Conservation (phyloP, 2,888 invertebrate genomes). For the Capitulum mitella region DNA sequence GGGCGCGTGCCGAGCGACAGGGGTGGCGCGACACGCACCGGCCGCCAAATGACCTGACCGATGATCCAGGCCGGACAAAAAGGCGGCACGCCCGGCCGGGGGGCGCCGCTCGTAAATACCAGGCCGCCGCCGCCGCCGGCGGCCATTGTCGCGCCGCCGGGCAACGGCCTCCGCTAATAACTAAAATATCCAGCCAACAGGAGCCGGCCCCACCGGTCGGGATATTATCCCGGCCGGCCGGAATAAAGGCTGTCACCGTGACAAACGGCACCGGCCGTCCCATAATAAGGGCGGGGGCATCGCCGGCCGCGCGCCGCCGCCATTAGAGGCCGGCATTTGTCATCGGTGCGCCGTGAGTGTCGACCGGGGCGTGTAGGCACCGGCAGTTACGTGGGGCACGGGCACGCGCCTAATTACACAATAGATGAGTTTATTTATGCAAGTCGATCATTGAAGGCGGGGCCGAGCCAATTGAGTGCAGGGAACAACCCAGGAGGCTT, state of each 20-base stretch:
- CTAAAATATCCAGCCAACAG: background rate
- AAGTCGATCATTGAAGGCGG: background rate
- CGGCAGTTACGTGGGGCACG: background rate
- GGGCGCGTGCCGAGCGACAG: too few relatives aligned
- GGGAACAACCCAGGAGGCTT: too few relatives aligned
- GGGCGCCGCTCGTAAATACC: background rate
- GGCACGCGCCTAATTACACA: background rate
- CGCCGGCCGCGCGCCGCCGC: background rate
- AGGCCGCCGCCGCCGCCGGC: background rate
- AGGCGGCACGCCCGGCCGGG: background rate
- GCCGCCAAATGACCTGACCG: background rate
- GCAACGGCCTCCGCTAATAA: background rate
- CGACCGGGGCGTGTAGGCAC: background rate
- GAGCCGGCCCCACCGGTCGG: background rate
- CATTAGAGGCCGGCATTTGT: conserved; percentile 4
- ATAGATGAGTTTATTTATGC: background rate
- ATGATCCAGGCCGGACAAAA: background rate
- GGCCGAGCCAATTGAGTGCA: background rate
- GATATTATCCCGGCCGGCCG: background rate
- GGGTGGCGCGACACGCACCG: background rate
- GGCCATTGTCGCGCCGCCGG: background rate
- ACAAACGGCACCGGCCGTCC: background rate
- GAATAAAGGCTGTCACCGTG: background rate
- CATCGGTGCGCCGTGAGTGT: conserved; percentile 3
- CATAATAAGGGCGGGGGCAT: conserved; percentile 1